Evolutionary conservation across 2,113 vertebrate genomes (phyloP).

Genomic region (Myrmecophaga tridactyla): DNA sequence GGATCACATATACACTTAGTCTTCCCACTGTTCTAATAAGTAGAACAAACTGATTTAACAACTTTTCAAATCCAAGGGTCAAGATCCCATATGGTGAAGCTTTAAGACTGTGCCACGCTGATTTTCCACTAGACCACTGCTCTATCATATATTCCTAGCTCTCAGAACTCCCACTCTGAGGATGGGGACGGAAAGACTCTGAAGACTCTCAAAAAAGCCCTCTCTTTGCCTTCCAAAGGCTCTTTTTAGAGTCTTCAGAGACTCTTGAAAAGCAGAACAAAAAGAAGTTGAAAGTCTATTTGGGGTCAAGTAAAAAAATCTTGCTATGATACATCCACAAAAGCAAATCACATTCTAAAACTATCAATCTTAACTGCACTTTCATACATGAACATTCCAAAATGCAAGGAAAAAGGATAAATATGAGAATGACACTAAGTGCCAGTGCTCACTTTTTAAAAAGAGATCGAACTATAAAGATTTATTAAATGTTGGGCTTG

Average conservation of each 20-base stretch:
- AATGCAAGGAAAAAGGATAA: not conserved
- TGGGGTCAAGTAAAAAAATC: not conserved
- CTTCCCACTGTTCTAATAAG: not conserved
- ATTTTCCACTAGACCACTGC: not conserved
- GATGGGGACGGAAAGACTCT: too few species aligned
- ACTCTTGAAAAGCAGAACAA: not conserved
- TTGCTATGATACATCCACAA: not conserved
- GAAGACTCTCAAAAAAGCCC: too few species aligned
- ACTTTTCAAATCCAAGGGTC: not conserved
- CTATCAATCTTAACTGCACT: not conserved
- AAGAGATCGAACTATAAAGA: slow-evolving; percentile 8
- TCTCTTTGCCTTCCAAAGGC: not conserved
- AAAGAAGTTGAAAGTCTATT: not conserved
- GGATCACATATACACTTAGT: too few species aligned
- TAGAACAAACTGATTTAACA: not conserved
- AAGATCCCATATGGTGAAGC: not conserved
- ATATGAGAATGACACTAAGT: not conserved
- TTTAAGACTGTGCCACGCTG: not conserved
- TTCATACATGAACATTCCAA: not conserved
- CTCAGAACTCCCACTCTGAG: not conserved
- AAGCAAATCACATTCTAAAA: slow-evolving; percentile 12
- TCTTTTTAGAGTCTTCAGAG: not conserved
- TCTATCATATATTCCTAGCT: not conserved
- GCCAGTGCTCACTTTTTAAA: not conserved
- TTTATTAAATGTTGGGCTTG: not conserved